These are phyloP conservation scores for Balanococcus diminutus DNA, from an alignment of 2,888 invertebrate species.

Conservation along the genomic window DNA sequence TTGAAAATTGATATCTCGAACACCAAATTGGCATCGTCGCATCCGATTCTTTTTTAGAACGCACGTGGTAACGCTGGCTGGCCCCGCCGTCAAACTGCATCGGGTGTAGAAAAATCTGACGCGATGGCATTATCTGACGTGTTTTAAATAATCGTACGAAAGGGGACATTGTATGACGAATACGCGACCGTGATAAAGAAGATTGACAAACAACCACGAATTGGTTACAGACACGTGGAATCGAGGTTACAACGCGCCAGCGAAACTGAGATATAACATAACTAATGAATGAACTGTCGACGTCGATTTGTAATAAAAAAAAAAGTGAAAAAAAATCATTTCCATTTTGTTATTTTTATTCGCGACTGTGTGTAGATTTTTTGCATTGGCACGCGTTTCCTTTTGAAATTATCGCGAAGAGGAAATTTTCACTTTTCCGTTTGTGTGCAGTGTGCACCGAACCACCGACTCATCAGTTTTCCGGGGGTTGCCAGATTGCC, in stretches of 20 bases:
- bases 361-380: not conserved
- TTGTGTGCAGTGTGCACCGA: too few relatives aligned
- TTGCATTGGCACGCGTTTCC: not conserved
- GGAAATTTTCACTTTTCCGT: not conserved
- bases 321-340: not conserved
- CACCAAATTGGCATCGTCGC: too few relatives aligned
- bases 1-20: too few relatives aligned
- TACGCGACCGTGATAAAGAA: slow-evolving; percentile 35
- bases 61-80: not conserved
- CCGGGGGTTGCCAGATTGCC: not conserved
- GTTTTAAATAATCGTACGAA: not conserved
- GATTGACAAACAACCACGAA: slow-evolving; percentile 33
- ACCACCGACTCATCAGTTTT: not conserved
- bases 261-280: not conserved
- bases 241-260: slow-evolving; percentile 15
- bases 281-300: not conserved
- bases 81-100: not conserved
- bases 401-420: not conserved
- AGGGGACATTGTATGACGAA: slow-evolving; percentile 18
- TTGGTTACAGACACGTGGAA: slow-evolving; percentile 40
- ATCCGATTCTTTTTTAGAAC: too few relatives aligned
- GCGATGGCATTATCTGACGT: not conserved
- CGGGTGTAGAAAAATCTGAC: not conserved
- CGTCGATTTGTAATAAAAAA: not conserved
- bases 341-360: slow-evolving; percentile 32